A percentile compares a stretch with the other conserved stretches of the same genome.
These are phyloP conservation scores for Thera obeliscata DNA, from an alignment of 2,888 invertebrate genomes.

Conservation along the genomic window DNA sequence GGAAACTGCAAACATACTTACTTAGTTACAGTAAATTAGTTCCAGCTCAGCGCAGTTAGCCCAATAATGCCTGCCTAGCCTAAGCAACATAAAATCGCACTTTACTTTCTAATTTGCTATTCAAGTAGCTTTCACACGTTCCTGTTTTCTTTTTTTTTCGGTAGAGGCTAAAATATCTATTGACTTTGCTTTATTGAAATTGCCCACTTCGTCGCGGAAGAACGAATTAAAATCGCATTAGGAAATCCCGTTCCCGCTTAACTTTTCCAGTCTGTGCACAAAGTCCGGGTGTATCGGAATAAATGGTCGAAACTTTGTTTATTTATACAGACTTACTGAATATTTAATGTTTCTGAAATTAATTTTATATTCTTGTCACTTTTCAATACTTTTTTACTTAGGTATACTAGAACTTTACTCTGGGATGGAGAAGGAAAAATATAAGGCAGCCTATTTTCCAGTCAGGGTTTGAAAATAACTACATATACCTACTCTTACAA, in stretches of 20 bases:
- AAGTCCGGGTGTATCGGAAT: conserved; percentile 81
- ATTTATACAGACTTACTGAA: conserved; percentile 81
- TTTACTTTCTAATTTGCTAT: conserved; percentile 39
- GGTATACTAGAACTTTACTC: conserved; percentile 51
- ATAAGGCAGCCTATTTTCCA: neutral
- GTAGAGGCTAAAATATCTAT: conserved; percentile 62
- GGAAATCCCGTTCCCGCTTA: conserved; percentile 81
- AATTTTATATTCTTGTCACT: conserved; percentile 75
- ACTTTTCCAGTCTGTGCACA: conserved; percentile 79
- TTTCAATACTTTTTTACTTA: conserved; percentile 64
- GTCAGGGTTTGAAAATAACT: no score
- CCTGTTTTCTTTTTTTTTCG: conserved; percentile 48
- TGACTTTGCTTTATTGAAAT: conserved; percentile 78
- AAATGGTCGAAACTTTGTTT: conserved; percentile 82
- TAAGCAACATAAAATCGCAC: conserved; percentile 44
- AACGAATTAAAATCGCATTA: conserved; percentile 84
- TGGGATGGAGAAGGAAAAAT: conserved; percentile 50
- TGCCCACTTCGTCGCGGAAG: conserved; percentile 77
- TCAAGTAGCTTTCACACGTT: conserved; percentile 50
- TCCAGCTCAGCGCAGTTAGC: conserved; percentile 10
- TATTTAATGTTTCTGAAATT: conserved; percentile 77
- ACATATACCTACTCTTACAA: no score
- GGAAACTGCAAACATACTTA: neutral
- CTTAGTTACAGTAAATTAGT: conserved; percentile 12
- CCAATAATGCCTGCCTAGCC: conserved; percentile 23